Evolutionary conservation across 2,888 invertebrate species (phyloP), one percentile per base, ranked within the genome.

Genomic region (Ellobium chinense): DNA sequence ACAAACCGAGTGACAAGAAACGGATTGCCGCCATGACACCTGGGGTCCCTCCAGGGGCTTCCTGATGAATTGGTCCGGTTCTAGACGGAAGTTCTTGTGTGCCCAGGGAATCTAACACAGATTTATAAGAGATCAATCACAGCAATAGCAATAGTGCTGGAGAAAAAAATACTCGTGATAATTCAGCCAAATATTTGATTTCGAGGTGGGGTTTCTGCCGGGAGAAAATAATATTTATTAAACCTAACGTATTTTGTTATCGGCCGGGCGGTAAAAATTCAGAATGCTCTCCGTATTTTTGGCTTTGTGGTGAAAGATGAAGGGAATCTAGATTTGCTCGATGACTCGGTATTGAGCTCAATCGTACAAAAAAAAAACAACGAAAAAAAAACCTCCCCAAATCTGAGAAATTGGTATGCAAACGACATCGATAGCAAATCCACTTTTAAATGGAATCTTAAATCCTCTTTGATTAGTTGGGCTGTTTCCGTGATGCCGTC

Each of bases 1-100:
- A 75, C 65, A 75, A 65, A 66, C 65, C 75, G 3, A 65, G n/a
- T 76, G 76, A 66, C 76, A 76, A 62, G 76, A 65, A 66, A 66
- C 66, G 31, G 66, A 76, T 66, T 34, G 76, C 36, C 56, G 76
- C 65, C 66, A 34, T 66, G 74, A 36, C 74, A 62, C 63, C 62
- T 74, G 46, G 27, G 21, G 31, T 36, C 74, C 24, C 36, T 39
- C 46, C 31, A 34, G 56, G 66, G 31, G 24, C n/a, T 63, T 46
- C 46, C 54, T 66, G 76, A 76, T 76, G n/a, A 76, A 76, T 76
- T 63, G 54, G 65, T 46, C 21, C n/a, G 14, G 58, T 39, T 31
- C 37, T 14, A 18, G 31, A 9, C 69, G 54, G 54, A 69, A 46
- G 69, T 54, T 46, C 29, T 34, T 14, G 2, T 65, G 65, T 34